phyloP scores from a whole-genome alignment of 2,797 vertebrate genomes.

The Cebuella pygmaea region DNA sequence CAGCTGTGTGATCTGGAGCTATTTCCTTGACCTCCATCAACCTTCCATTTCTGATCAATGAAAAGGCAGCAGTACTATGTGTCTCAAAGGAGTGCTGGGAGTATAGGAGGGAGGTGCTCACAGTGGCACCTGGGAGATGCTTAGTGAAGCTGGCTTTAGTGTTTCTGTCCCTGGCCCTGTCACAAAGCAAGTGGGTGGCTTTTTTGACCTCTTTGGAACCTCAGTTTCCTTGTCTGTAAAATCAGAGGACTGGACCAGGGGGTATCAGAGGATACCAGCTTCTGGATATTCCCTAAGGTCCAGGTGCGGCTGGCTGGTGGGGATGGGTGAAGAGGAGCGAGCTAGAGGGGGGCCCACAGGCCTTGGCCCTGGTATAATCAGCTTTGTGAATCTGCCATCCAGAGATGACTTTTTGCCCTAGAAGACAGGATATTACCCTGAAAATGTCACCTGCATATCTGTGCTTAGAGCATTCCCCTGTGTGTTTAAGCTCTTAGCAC shows the following conservation, averaged over 20 bases:
- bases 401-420: neutral
- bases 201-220: neutral
- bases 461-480: neutral
- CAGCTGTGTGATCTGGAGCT: neutral
- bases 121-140: fast-evolving
- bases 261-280: neutral
- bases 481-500: neutral
- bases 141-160: too few relatives aligned
- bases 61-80: fast-evolving
- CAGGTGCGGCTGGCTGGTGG: neutral
- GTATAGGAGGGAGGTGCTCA: fast-evolving
- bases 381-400: neutral
- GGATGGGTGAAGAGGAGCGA: neutral
- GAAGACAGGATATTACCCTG: neutral
- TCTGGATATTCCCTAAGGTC: neutral
- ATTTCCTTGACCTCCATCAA: neutral
- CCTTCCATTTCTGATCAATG: neutral
- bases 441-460: fast-evolving
- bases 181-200: too few relatives aligned
- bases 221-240: neutral
- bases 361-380: neutral
- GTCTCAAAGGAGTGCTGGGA: fast-evolving
- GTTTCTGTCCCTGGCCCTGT: neutral
- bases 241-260: neutral
- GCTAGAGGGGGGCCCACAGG: neutral